Base-by-base conservation (phyloP, 2,113 vertebrate genomes). In the Nesospiza acunhae region DNA sequence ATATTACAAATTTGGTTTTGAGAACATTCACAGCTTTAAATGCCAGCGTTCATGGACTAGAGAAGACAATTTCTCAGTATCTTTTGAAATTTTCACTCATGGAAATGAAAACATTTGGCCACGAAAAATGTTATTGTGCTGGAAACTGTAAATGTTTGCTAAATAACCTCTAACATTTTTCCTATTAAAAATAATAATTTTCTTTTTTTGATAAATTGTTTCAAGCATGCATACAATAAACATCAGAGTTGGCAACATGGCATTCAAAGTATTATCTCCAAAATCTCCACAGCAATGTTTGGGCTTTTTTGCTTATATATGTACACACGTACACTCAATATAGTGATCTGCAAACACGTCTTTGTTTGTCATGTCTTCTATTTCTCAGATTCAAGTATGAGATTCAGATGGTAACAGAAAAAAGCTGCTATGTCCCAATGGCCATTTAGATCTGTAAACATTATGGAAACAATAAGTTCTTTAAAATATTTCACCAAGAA, bases 271-370 rank as follows among this genome's bases (percentile, higher is more conserved):
- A 17, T 18, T 50, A 50, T 53, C 18, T 76, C 31, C 26, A 72
- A 64, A 90, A 83, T 75, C 12, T 72, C 47, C 20, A 13, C 59
- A 94, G 39, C 56, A 68, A 31, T 21, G 21, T 67, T 78, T 30
- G 23, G 15, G 15, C 0, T 21, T 60, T 82, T 79, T 79, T 63
- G 4, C 24, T 23, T 14, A 6, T 41, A 3, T 24, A 13, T 33
- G 7, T 47, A 3, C 2, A 52, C 22, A 28, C 6, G 4, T 6
- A 46, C 10, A 3, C 30, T 58, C 28, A 66, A 0, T 41, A 4
- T 33, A 69, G 28, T 19, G 11, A 31, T 58, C 55, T 74, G 21
- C 33, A 89, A 84, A 66, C 15, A 4, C 5, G 55, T 64, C 72
- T 86, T 89, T 68, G 11, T 53, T 85, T 35, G 20, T 66, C 15